These are phyloP conservation scores for Enteromius viviparus DNA, from an alignment of 2,797 vertebrate genomes.

Conservation along the genomic window DNA sequence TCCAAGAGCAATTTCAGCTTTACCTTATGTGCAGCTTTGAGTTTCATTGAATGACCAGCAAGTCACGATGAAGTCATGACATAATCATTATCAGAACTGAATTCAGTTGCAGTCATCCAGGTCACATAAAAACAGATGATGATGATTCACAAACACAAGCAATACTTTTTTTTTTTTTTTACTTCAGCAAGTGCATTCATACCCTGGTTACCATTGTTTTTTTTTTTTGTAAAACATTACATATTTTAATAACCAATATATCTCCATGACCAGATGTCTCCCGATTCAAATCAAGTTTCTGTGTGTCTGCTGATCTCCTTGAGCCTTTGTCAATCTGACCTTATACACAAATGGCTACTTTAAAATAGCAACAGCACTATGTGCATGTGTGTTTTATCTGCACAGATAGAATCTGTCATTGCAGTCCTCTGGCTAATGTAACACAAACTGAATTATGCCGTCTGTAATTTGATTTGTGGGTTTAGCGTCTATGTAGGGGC, in stretches of 20 bases:
- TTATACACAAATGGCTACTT: constrained; percentile 16
- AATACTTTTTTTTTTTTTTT: neutral
- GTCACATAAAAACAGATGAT: neutral
- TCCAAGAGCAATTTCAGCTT: neutral
- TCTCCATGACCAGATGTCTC: constrained; percentile 16
- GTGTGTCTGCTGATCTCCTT: constrained; percentile 16
- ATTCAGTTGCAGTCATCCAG: neutral
- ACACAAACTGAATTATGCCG: constrained; percentile 50
- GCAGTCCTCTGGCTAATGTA: constrained; percentile 46
- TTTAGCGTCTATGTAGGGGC: constrained; percentile 18
- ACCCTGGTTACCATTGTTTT: neutral
- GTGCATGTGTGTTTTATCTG: constrained; percentile 24
- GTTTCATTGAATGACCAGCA: neutral
- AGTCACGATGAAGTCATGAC: neutral
- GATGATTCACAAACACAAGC: neutral
- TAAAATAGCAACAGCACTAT: constrained; percentile 1
- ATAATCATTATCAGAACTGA: neutral
- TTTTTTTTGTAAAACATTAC: neutral
- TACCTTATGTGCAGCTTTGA: neutral
- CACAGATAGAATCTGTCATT: constrained; percentile 43
- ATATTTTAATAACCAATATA: neutral
- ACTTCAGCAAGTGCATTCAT: neutral
- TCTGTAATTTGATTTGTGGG: constrained; percentile 54
- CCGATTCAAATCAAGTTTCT: neutral
- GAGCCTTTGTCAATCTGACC: constrained; percentile 20